These are phyloP conservation scores for Drosophila neocordata DNA, from an alignment of 1,140 invertebrate species.

Conservation along the genomic window DNA sequence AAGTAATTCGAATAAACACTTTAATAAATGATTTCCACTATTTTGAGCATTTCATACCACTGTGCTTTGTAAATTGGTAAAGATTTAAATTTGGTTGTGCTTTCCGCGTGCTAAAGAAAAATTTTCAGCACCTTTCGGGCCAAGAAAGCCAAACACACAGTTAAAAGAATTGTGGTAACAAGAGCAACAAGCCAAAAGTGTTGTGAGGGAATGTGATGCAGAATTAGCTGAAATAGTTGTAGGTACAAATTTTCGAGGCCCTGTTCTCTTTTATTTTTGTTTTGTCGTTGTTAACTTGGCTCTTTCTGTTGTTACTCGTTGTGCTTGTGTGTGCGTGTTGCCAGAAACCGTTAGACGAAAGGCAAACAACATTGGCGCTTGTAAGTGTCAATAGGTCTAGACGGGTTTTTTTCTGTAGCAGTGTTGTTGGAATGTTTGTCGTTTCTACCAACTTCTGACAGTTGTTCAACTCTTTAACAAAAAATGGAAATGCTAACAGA, in stretches of 20 bases:
- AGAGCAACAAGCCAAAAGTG: conserved; percentile 41
- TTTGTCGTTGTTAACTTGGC: conserved; percentile 22
- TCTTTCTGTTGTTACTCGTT: conserved; percentile 29
- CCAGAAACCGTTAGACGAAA: conserved; percentile 66
- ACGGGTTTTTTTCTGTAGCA: conserved; percentile 40
- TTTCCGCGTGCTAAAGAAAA: conserved; percentile 43
- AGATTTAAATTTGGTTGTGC: conserved; percentile 49
- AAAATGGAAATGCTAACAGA: neutral
- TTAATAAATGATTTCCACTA: too few species aligned
- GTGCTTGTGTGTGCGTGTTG: conserved; percentile 59
- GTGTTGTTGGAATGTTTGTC: conserved; percentile 27
- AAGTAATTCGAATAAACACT: too few species aligned
- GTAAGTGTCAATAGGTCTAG: conserved; percentile 72
- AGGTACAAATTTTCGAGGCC: conserved; percentile 77
- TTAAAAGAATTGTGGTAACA: conserved; percentile 13
- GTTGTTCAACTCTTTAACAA: conserved; percentile 32
- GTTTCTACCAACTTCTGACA: conserved; percentile 28
- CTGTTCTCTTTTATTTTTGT: conserved; percentile 21
- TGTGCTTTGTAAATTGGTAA: conserved; percentile 4
- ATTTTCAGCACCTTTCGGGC: conserved; percentile 69
- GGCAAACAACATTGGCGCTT: conserved; percentile 65
- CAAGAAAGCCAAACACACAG: neutral
- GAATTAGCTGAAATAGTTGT: conserved; percentile 81
- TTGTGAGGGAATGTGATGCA: conserved; percentile 67
- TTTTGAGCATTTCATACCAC: neutral